These are phyloP conservation scores for Mercenaria mercenaria DNA, from an alignment of 1,140 invertebrate genomes.

Conservation along the genomic window DNA sequence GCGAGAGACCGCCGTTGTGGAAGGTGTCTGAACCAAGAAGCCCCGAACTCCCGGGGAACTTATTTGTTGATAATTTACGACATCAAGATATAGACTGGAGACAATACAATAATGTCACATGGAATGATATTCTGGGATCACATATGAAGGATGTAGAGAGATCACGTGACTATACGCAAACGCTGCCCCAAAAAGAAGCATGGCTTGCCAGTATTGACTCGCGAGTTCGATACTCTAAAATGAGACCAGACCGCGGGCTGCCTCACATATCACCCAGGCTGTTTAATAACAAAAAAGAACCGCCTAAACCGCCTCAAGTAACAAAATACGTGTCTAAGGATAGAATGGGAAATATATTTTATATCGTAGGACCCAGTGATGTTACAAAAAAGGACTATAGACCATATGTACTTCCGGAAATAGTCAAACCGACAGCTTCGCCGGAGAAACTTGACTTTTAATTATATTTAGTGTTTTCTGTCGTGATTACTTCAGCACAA, in stretches of 20 bases:
- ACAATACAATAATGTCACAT: constrained; percentile 38
- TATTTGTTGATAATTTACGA: constrained; percentile 62
- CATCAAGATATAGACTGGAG: constrained; percentile 39
- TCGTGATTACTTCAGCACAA: background rate
- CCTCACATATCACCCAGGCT: constrained; percentile 51
- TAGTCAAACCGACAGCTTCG: constrained; percentile 5
- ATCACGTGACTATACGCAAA: constrained; percentile 7
- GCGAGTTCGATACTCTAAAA: constrained; percentile 52
- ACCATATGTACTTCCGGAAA: constrained; percentile 50
- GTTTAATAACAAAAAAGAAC: constrained; percentile 22
- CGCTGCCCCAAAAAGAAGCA: constrained; percentile 56
- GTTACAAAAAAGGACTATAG: constrained; percentile 45
- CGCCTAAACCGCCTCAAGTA: constrained; percentile 37
- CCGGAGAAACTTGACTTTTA: constrained; percentile 52
- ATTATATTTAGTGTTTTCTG: background rate
- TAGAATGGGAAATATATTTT: constrained; percentile 50
- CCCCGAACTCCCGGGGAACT: constrained; percentile 43
- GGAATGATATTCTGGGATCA: constrained; percentile 62
- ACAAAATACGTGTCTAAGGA: constrained; percentile 53
- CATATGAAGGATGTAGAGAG: constrained; percentile 42
- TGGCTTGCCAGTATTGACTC: constrained; percentile 62
- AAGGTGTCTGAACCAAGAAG: background rate
- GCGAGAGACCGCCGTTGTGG: constrained; percentile 51
- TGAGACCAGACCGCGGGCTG: constrained; percentile 30
- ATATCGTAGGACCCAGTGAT: constrained; percentile 58